These are phyloP conservation scores for Hecatera dysodea DNA, from an alignment of 2,888 invertebrate species.

Conservation along the genomic window DNA sequence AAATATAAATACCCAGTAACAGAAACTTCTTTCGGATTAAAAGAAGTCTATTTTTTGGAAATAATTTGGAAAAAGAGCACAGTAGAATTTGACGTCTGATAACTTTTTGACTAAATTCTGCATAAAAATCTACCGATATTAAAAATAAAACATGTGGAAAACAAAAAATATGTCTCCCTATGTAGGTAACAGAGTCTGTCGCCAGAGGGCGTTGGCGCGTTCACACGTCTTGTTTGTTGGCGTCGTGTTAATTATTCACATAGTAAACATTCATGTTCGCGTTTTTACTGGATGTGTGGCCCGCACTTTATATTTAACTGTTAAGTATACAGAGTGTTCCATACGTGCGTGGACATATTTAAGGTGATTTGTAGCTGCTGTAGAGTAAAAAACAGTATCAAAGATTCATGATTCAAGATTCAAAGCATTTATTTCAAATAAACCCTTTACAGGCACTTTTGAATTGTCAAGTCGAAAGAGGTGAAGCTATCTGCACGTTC, in stretches of 20 bases:
- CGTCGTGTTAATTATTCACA: conserved; percentile 79
- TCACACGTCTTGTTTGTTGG: conserved; percentile 82
- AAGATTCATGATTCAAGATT: too few species aligned
- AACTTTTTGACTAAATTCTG: background rate
- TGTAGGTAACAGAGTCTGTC: conserved; percentile 68
- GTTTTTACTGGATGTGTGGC: conserved; percentile 76
- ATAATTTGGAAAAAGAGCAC: background rate
- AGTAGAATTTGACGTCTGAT: background rate
- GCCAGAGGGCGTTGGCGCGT: conserved; percentile 70
- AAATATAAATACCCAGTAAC: too few species aligned
- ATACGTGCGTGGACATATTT: too few species aligned
- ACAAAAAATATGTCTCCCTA: conserved; percentile 40
- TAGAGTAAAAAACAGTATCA: too few species aligned
- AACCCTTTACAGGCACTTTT: too few species aligned
- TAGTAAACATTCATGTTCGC: conserved; percentile 76
- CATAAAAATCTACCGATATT: background rate
- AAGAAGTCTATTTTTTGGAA: too few species aligned
- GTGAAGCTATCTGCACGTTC: too few species aligned
- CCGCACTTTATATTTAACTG: conserved; percentile 59
- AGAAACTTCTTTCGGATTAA: too few species aligned
- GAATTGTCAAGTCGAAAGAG: too few species aligned
- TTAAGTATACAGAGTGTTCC: too few species aligned
- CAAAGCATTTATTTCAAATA: too few species aligned
- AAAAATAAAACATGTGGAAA: conserved; percentile 36
- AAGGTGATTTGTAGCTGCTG: too few species aligned